A percentile compares a stretch with the other conserved stretches of the same genome.
Evolutionary conservation across 2,888 invertebrate species (phyloP).

Genomic region (Danaus chrysippus): DNA sequence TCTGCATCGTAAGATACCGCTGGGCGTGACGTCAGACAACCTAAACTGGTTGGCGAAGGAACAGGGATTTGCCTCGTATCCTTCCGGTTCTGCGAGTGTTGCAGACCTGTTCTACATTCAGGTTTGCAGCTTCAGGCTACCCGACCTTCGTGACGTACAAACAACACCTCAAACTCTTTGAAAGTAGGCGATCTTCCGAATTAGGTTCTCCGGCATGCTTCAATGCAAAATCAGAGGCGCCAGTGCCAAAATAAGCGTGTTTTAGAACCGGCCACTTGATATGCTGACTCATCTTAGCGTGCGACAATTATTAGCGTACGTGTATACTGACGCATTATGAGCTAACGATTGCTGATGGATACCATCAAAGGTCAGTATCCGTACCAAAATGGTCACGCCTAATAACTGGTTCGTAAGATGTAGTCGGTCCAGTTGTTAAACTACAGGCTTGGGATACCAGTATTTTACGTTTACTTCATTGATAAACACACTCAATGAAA

Average conservation of each 20-base stretch:
- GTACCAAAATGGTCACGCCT: slow-evolving; percentile 79
- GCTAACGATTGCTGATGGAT: slow-evolving; percentile 62
- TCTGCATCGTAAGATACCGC: slow-evolving; percentile 77
- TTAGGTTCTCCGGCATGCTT: slow-evolving; percentile 44
- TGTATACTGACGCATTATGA: slow-evolving; percentile 62
- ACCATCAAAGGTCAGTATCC: slow-evolving; percentile 78
- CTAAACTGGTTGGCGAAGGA: slow-evolving; percentile 79
- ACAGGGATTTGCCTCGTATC: slow-evolving; percentile 78
- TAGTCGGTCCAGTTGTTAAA: slow-evolving; percentile 73
- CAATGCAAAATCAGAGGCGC: slow-evolving; percentile 33
- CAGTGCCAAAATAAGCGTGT: slow-evolving; percentile 15
- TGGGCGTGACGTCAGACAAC: slow-evolving; percentile 77
- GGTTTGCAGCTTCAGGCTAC: slow-evolving; percentile 64
- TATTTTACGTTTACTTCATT: slow-evolving; percentile 72
- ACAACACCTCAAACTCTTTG: slow-evolving; percentile 37
- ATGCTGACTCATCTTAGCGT: slow-evolving; percentile 67
- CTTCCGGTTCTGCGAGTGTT: slow-evolving; percentile 78
- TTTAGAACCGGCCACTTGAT: slow-evolving; percentile 23
- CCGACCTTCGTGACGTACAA: slow-evolving; percentile 63
- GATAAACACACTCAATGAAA: slow-evolving; percentile 64
- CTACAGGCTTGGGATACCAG: slow-evolving; percentile 71
- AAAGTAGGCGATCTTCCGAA: slow-evolving; percentile 45
- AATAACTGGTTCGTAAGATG: slow-evolving; percentile 78
- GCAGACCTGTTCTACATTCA: slow-evolving; percentile 75
- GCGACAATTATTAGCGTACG: slow-evolving; percentile 69